Evolutionary conservation across 1,140 invertebrate genomes (phyloP).

Genomic region (Sitophilus oryzae): DNA sequence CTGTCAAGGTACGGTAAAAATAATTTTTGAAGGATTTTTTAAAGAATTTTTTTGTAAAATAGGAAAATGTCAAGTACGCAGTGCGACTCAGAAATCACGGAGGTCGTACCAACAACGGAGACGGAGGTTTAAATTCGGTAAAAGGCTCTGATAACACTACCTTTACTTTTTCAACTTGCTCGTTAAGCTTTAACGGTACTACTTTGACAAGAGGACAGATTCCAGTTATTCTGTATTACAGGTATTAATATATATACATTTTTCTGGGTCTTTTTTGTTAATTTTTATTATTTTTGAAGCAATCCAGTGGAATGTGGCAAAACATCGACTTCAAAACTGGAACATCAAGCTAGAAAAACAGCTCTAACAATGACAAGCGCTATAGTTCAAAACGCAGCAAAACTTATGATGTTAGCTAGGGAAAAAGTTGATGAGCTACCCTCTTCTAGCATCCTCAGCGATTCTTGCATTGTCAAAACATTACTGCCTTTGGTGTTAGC

Average conservation of each 20-base stretch:
- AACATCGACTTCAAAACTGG: conserved; percentile 59
- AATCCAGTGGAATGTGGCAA: conserved; percentile 61
- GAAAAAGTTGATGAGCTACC: conserved; percentile 54
- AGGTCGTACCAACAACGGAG: conserved; percentile 87
- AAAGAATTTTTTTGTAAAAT: conserved; percentile 1
- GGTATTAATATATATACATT: conserved; percentile 39
- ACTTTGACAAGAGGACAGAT: conserved; percentile 91
- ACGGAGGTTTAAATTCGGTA: conserved; percentile 78
- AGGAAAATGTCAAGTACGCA: conserved; percentile 86
- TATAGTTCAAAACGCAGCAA: conserved; percentile 65
- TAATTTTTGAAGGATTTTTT: too few relatives aligned
- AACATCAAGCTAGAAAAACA: conserved; percentile 66
- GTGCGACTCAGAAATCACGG: conserved; percentile 84
- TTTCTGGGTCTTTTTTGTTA: neutral
- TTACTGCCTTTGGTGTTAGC: conserved; percentile 73
- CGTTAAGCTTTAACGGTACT: conserved; percentile 91
- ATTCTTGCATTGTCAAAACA: conserved; percentile 57
- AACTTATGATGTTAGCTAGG: conserved; percentile 64
- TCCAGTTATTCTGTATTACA: conserved; percentile 88
- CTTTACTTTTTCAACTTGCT: conserved; percentile 88
- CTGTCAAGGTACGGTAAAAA: conserved; percentile 82
- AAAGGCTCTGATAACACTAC: conserved; percentile 88
- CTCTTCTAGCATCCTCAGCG: conserved; percentile 52
- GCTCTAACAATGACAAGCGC: conserved; percentile 65
- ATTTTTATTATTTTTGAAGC: conserved; percentile 40